Base-by-base conservation (phyloP, 1,140 invertebrate genomes). In the Pseudomyrmex flavicornis region DNA sequence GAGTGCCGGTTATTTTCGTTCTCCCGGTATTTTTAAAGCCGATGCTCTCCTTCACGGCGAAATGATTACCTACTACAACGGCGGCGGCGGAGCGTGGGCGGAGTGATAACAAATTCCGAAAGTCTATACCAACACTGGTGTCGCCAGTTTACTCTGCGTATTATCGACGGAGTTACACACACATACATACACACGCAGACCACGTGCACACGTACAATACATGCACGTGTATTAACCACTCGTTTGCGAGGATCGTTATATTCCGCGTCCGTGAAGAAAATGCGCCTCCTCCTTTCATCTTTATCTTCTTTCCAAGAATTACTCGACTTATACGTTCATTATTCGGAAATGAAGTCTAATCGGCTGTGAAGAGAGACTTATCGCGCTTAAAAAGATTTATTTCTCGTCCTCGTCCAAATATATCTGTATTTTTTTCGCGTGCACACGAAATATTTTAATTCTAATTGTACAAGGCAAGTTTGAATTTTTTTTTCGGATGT, bases 31-130 rank as follows among this genome's bases (percentile, higher is more conserved):
- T 87, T 84, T 87, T 80, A 80, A 84, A 84, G 75, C 48, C 46
- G 85, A 79, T 84, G 72, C 59, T 73, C 75, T 75, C 54, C 62
- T 87, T 75, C 56, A 66, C 65, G 85, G 70, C 62, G 46, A 72
- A 88, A 65, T 84, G 86, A 87, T 80, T 80, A 79, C 85, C 63
- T 74, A 82, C 86, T 58, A n/a, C 69, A 70, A 22, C 54, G 35
- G 35, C 5, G 35, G 35, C 35, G 35, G 35, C 35, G 35, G 35
- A 10, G 80, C 54, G 52, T 46, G 80, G 58, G 58, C 13, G 61
- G 52, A 58, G 82, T 84, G 86, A 87, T 88, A 88, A 88, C 82
- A 80, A 88, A 87, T 87, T 80, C 85, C 86, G 46, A 59, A 74
- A 83, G 65, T 87, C 73, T 80, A 73, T 77, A 82, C 74, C 59